Conservation (phyloP, 2,113 vertebrate genomes). For the Sigmodon hispidus region DNA sequence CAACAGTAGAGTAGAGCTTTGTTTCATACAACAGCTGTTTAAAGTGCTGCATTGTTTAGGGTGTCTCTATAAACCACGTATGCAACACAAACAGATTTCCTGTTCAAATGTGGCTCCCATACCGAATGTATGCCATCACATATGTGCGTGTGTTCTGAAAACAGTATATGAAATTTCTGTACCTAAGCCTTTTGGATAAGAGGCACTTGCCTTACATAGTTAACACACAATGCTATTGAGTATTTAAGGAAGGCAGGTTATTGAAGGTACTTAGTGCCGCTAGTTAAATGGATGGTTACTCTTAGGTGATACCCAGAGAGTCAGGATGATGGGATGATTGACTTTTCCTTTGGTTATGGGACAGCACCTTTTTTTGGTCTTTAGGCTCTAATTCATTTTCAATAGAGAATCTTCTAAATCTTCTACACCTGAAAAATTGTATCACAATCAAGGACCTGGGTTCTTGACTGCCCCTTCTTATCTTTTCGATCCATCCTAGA, state of each 20-base stretch:
- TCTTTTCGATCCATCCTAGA: slow-evolving; percentile 32
- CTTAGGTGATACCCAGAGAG: not conserved
- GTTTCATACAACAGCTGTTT: not conserved
- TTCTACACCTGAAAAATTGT: not conserved
- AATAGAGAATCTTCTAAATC: not conserved
- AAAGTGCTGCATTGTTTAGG: not conserved
- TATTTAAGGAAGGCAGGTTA: not conserved
- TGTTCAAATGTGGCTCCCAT: not conserved
- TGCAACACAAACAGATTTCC: not conserved
- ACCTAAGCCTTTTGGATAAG: not conserved
- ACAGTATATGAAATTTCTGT: not conserved
- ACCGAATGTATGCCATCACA: not conserved
- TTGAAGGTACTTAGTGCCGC: not conserved
- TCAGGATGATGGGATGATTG: not conserved
- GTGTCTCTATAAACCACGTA: not conserved
- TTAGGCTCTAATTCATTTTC: not conserved
- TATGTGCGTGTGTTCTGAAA: not conserved
- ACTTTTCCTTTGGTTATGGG: not conserved
- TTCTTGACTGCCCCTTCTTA: not conserved
- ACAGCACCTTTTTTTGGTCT: not conserved
- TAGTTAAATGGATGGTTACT: not conserved
- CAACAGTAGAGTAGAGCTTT: not conserved
- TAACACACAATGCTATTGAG: not conserved
- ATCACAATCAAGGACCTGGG: not conserved
- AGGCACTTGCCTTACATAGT: not conserved